These are phyloP conservation scores for Epsilonema sp. DNA, from an alignment of 2,888 invertebrate genomes.

Conservation along the genomic window DNA sequence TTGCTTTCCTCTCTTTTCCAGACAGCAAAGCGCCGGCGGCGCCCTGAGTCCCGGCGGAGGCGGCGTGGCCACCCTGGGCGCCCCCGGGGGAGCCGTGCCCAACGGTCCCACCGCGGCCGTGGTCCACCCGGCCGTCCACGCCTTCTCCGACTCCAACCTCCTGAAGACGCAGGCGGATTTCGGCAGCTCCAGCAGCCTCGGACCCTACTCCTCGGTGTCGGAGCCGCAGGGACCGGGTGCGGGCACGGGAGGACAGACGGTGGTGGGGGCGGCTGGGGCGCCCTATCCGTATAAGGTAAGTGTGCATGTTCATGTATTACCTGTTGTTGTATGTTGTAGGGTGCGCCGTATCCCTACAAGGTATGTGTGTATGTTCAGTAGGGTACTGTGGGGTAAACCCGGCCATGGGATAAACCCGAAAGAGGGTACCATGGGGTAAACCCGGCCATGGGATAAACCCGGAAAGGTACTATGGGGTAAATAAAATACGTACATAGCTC, in stretches of 20 bases:
- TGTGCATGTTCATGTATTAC: too few species aligned
- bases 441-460: too few species aligned
- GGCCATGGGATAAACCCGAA: too few species aligned
- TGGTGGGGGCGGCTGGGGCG: not conserved
- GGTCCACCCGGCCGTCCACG: not conserved
- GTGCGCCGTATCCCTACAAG: too few species aligned
- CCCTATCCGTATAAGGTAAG: too few species aligned
- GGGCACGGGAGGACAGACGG: not conserved
- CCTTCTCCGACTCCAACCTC: constrained; percentile 6
- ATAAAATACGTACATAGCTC: too few species aligned
- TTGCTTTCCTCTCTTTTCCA: too few species aligned
- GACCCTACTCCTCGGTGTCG: constrained; percentile 22
- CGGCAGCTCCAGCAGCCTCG: constrained; percentile 47
- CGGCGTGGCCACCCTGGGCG: not conserved
- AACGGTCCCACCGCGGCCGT: not conserved
- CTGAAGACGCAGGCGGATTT: constrained; percentile 2
- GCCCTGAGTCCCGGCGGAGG: constrained; percentile 1
- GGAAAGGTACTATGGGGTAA: too few species aligned
- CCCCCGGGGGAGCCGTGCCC: not conserved
- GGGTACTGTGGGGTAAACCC: too few species aligned
- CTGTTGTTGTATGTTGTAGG: too few species aligned
- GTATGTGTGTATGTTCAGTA: too few species aligned
- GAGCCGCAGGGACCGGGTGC: not conserved
- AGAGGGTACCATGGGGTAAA: too few species aligned
- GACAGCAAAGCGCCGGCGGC: not conserved